Percentiles rank a stretch among this genome's conserved stretches.
phyloP scores from a whole-genome alignment of 2,888 invertebrate genomes.

The Dasypolia templi region DNA sequence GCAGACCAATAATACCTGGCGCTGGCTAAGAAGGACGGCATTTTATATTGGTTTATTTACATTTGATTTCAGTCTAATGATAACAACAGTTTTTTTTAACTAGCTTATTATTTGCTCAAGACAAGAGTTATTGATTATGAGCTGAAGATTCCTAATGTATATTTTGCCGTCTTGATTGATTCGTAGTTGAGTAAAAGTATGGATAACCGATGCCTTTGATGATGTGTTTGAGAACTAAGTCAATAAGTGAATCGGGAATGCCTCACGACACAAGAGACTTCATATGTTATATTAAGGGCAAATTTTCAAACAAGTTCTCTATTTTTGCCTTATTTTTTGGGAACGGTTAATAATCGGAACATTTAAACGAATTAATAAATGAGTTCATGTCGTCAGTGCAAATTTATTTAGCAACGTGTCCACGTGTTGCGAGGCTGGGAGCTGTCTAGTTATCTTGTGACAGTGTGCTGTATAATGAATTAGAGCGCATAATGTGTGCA shows the following conservation, averaged over 20 bases:
- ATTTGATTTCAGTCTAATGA: not conserved
- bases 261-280: not conserved
- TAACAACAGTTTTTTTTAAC: not conserved
- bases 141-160: not conserved
- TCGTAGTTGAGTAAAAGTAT: slow-evolving; percentile 3
- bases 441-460: not conserved
- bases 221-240: not conserved
- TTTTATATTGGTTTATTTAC: not conserved
- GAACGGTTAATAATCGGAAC: not conserved
- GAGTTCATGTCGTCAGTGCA: not conserved
- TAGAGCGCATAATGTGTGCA: not conserved
- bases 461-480: slow-evolving; percentile 13
- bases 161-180: not conserved
- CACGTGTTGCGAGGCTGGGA: not conserved
- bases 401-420: not conserved
- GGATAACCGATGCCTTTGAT: slow-evolving; percentile 1
- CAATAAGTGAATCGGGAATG: slow-evolving; percentile 1
- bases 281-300: not conserved
- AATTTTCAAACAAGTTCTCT: not conserved
- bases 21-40: no score
- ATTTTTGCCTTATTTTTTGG: not conserved
- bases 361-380: slow-evolving; percentile 4
- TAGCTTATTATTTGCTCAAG: no score
- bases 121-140: no score
- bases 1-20: not conserved